These are phyloP conservation scores for Pyrgilauda ruficollis DNA, from an alignment of 2,113 vertebrate genomes.

Conservation along the genomic window DNA sequence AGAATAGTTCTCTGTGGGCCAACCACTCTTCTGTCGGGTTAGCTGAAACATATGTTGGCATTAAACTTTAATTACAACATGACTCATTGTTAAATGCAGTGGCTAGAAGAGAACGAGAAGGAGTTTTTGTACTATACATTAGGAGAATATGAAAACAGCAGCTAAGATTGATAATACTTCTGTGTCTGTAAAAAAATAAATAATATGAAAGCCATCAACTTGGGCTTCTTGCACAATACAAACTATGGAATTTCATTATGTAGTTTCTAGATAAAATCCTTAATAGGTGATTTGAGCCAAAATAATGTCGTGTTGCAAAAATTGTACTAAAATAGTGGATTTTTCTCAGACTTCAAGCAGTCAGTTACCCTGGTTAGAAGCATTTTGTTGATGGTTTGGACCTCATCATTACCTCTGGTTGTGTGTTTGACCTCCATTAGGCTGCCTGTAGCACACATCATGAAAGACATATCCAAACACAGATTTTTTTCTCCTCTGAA, in stretches of 20 bases:
- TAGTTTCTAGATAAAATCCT: not conserved
- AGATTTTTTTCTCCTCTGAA: not conserved
- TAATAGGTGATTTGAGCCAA: not conserved
- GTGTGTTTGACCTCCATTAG: not conserved
- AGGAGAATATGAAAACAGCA: not conserved
- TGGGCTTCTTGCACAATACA: not conserved
- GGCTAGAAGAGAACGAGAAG: not conserved
- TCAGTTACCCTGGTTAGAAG: not conserved
- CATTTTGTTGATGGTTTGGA: not conserved
- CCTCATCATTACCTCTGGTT: not conserved
- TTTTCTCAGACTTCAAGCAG: not conserved
- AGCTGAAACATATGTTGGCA: conserved; percentile 47
- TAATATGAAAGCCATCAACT: not conserved
- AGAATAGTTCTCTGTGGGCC: not conserved
- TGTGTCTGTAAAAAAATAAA: not conserved
- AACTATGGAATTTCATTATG: not conserved
- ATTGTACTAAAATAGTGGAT: not conserved
- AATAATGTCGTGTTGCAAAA: not conserved
- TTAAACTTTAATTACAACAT: conserved; percentile 29
- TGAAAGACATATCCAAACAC: not conserved
- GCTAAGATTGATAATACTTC: not conserved
- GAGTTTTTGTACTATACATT: not conserved
- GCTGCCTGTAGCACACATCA: not conserved
- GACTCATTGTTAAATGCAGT: conserved; percentile 11
- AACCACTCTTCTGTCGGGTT: not conserved